Base-by-base conservation (phyloP, 2,113 vertebrate species). In the Eulemur macaco region DNA sequence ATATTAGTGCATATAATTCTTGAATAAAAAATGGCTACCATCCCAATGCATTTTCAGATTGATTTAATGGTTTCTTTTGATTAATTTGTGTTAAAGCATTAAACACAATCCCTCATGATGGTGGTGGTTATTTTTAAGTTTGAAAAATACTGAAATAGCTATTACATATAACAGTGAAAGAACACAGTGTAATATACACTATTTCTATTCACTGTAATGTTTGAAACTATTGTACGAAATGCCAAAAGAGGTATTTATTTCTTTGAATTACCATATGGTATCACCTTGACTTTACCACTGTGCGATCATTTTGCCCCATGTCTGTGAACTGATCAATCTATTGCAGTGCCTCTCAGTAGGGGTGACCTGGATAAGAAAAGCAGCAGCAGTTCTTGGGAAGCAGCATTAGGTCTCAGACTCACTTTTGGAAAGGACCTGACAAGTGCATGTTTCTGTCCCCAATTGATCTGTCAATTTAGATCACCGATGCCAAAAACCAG, bases 391-490 rank as follows among this genome's bases (percentile, higher is more conserved):
- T 91, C 11, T 31, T 14, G 1, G 12, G 25, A 85, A 83, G 39
- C 15, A 77, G 8, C 5, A 34, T 54, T 37, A 25, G 0, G 4
- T 54, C 56, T 93, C 60, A 6, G 21, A 82, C 29, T 95, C 69
- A 31, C 83, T 60, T 73, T 0, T 0, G 15, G 58, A 56, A 10
- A 9, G 17, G 92, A 80, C 1, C 27, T 39, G 2, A 58, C 0
- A 52, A 58, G 47, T 25, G 1, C 27, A 1, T 54, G n/a, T 56
- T 97, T 92, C 81, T 97, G 42, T 76, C 77, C 71, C 85, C 74
- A 95, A 74, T 5, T 92, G 31, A 95, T 92, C 86, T 96, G 84
- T 87, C 97, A 94, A 1, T 95, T 98, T 95, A 89, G 52, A 95
- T 97, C 87, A 96, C 86, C 20, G 71, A 96, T 81, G 10, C 13